Evolutionary conservation across 2,888 invertebrate genomes (phyloP), one percentile per base, ranked within the genome.

Genomic region (Leucania comma): DNA sequence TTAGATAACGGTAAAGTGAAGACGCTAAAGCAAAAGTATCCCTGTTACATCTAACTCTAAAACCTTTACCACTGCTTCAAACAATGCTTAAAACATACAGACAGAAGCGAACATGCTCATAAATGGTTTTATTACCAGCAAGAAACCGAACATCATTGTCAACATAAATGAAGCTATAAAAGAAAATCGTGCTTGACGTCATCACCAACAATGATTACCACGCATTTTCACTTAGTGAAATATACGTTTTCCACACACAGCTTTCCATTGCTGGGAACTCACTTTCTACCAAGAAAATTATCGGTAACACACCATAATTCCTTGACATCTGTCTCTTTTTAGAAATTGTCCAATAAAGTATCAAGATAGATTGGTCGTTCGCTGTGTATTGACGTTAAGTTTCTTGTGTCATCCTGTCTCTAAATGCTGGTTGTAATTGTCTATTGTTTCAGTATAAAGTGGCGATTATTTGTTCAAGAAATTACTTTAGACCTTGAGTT

Each of bases 231-330:
- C 90, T 89, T 72, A 86, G 83, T 85, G 82, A 86, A 87, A 89
- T 42, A 42, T 89, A 89, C 87, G 87, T 92, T 93, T 93, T 93
- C 93, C 93, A 91, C 90, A 88, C 85, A 90, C 54, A 71, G 72
- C 85, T 86, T 86, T 85, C 86, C 80, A 86, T 59, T 80, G 90
- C 87, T 92, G 92, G 84, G 90, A 93, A 92, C 86, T 91, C 92
- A 91, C 92, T 90, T 90, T 92, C 94, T 93, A 84, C 75, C 78
- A 80, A 87, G 90, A 89, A 89, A 89, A 90, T 87, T 89, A 88
- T 86, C 83, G 81, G 83, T 81, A 78, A 58, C 63, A 70, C 72
- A 81, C 83, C 82, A 85, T 66, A 61, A 67, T 76, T 54, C 29
- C 59, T 74, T 80, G 82, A 84, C 80, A 86, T 84, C 63, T 76